Percentiles rank a stretch among this genome's conserved stretches.
These are phyloP conservation scores for Perizoma flavofasciatum DNA, from an alignment of 2,888 invertebrate genomes.

Conservation along the genomic window DNA sequence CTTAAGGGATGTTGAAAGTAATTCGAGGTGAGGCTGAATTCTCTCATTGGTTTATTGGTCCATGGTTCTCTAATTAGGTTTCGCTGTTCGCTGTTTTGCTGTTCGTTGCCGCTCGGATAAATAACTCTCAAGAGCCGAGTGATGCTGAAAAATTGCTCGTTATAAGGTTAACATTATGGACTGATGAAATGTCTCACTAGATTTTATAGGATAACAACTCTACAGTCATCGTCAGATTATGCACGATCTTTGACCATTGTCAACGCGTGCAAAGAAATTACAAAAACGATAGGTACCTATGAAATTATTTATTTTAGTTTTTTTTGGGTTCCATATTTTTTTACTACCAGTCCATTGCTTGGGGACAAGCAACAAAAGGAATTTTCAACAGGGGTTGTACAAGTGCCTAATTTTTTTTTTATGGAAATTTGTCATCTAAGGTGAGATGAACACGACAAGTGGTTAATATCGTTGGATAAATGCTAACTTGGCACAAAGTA, in stretches of 20 bases:
- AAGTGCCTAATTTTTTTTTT: slow-evolving; percentile 45
- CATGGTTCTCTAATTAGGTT: slow-evolving; percentile 8
- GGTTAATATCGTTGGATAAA: slow-evolving; percentile 5
- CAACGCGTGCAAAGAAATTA: no score
- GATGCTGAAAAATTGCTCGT: slow-evolving; percentile 5
- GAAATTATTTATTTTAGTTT: no score
- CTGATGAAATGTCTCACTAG: background rate
- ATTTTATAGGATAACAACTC: no score
- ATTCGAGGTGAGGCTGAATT: slow-evolving; percentile 20
- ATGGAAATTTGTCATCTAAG: slow-evolving; percentile 40
- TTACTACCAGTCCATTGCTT: slow-evolving; percentile 12
- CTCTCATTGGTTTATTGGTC: background rate
- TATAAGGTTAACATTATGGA: slow-evolving; percentile 7
- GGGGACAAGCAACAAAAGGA: slow-evolving; percentile 21
- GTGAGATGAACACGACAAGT: slow-evolving; percentile 20
- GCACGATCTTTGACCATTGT: no score
- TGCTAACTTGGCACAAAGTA: no score
- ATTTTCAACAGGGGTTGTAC: slow-evolving; percentile 35
- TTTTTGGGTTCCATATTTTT: no score
- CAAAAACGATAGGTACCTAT: no score
- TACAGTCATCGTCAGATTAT: no score
- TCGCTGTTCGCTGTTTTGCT: slow-evolving; percentile 7
- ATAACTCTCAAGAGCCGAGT: slow-evolving; percentile 1
- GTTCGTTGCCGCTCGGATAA: slow-evolving; percentile 11
- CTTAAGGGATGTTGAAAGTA: slow-evolving; percentile 20